Evolutionary conservation across 1,140 invertebrate species (phyloP).

Genomic region (Calliopsis andreniformis): DNA sequence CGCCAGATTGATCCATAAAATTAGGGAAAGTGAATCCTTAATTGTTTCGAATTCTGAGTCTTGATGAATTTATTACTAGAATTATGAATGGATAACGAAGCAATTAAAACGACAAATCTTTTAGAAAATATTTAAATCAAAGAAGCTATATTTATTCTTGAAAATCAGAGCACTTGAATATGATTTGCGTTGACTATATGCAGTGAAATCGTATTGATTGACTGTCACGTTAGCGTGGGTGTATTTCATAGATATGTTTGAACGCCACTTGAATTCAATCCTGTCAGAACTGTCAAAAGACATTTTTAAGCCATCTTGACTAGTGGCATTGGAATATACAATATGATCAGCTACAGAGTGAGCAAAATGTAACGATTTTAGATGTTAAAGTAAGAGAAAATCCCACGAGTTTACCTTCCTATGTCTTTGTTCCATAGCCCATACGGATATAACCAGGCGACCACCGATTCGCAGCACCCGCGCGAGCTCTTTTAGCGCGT

Average conservation of each 20-base stretch:
- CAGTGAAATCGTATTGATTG: constrained; percentile 42
- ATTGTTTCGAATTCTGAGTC: too few species aligned
- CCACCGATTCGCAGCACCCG: constrained; percentile 95
- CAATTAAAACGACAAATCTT: too few species aligned
- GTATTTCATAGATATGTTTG: constrained; percentile 36
- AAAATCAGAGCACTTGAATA: constrained; percentile 3
- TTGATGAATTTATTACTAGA: too few species aligned
- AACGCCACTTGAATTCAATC: constrained; percentile 29
- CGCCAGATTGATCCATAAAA: too few species aligned
- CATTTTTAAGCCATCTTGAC: constrained; percentile 31
- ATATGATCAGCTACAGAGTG: background rate
- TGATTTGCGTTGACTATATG: constrained; percentile 25
- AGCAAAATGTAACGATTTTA: too few species aligned
- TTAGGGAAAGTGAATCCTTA: too few species aligned
- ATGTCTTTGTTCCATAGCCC: constrained; percentile 97
- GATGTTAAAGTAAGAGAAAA: too few species aligned
- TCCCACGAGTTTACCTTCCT: constrained; percentile 81
- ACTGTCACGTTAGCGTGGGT: constrained; percentile 32
- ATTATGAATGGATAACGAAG: too few species aligned
- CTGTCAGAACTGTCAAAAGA: constrained; percentile 18
- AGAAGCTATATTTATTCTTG: too few species aligned
- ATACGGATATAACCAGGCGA: constrained; percentile 95
- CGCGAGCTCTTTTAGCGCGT: constrained; percentile 93
- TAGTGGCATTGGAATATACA: too few species aligned
- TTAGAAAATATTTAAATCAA: too few species aligned